These are phyloP conservation scores for Syndactyla subalaris DNA, from an alignment of 2,797 vertebrate species.

Conservation along the genomic window DNA sequence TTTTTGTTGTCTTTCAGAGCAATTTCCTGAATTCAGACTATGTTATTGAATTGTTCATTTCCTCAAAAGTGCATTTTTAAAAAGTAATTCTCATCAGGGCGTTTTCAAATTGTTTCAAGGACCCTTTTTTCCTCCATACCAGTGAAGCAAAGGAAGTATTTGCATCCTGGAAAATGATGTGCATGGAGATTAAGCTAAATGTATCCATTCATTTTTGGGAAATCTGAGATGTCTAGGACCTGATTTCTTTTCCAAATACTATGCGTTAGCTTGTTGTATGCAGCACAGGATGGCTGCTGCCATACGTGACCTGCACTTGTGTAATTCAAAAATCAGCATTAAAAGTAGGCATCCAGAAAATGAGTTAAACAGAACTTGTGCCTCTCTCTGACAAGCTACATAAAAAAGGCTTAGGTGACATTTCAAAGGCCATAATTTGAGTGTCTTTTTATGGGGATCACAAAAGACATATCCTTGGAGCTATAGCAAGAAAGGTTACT, in stretches of 20 bases:
- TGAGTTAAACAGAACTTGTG: slow-evolving; percentile 23
- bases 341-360: background rate
- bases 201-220: background rate
- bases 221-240: background rate
- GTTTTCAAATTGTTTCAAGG: background rate
- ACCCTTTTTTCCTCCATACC: background rate
- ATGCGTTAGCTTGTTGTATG: background rate
- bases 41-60: background rate
- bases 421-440: background rate
- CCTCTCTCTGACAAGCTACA: background rate
- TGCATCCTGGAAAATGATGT: background rate
- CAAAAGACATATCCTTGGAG: background rate
- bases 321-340: slow-evolving; percentile 14
- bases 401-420: background rate
- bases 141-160: slow-evolving; percentile 3
- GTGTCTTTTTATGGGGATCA: background rate
- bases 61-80: background rate
- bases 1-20: background rate
- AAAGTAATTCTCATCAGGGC: background rate
- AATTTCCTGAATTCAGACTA: background rate
- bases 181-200: slow-evolving; percentile 7
- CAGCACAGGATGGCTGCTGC: background rate
- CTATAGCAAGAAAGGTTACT: background rate
- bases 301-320: background rate
- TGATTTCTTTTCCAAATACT: slow-evolving; percentile 42